Evolutionary conservation across 2,888 invertebrate genomes (phyloP).

Genomic region (Hyalella azteca): DNA sequence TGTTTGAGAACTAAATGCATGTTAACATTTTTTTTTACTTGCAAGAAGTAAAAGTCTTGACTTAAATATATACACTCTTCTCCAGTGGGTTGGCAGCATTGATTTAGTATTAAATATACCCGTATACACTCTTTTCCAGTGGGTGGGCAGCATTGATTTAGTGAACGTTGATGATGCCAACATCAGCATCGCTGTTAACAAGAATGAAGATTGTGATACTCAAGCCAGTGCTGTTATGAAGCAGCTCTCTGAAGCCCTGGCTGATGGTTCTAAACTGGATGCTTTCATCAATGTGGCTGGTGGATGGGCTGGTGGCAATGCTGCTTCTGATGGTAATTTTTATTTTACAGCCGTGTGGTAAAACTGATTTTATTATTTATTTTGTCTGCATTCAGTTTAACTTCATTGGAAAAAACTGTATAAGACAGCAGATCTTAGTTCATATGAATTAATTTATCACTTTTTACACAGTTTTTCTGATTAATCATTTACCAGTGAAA

Average conservation of each 20-base stretch:
- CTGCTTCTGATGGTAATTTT: slow-evolving; percentile 71
- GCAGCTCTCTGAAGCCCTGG: slow-evolving; percentile 65
- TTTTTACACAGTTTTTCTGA: too few relatives aligned
- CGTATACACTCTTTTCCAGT: slow-evolving; percentile 63
- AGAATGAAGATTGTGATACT: slow-evolving; percentile 75
- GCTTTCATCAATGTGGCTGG: slow-evolving; percentile 95
- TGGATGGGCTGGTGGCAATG: slow-evolving; percentile 82
- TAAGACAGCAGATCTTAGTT: too few relatives aligned
- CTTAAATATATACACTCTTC: not conserved
- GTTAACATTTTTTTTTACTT: not conserved
- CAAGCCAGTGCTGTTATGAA: slow-evolving; percentile 76
- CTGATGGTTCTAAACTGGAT: slow-evolving; percentile 83
- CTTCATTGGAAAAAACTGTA: too few relatives aligned
- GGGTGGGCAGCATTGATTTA: slow-evolving; percentile 90
- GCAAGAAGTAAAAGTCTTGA: not conserved
- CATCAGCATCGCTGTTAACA: slow-evolving; percentile 82
- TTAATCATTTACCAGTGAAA: too few relatives aligned
- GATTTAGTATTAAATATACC: not conserved
- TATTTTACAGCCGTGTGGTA: too few relatives aligned
- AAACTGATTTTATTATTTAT: too few relatives aligned
- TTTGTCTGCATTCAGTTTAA: too few relatives aligned
- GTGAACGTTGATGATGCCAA: slow-evolving; percentile 84
- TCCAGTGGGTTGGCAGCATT: too few relatives aligned
- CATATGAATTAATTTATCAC: too few relatives aligned
- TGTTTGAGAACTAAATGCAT: too few relatives aligned